phyloP scores from a whole-genome alignment of 2,888 invertebrate genomes.

The Dryobotodes eremita region DNA sequence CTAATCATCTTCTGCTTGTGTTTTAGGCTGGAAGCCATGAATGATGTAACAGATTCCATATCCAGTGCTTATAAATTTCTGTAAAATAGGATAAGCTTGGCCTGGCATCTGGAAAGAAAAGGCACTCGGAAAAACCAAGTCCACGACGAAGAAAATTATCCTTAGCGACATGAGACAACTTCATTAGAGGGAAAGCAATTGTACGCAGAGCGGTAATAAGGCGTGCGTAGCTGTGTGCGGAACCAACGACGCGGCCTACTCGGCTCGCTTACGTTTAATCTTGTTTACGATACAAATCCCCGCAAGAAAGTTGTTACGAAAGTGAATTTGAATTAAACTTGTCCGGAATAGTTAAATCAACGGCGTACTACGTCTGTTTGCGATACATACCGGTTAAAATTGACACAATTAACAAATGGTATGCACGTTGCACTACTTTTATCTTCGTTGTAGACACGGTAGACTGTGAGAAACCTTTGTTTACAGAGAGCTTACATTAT shows the following conservation, averaged over 20 bases:
- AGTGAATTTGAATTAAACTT: slow-evolving; percentile 75
- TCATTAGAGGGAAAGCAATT: slow-evolving; percentile 78
- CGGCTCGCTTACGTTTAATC: slow-evolving; percentile 73
- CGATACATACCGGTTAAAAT: slow-evolving; percentile 25
- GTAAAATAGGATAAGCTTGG: neutral
- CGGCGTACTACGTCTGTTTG: slow-evolving; percentile 39
- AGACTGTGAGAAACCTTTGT: slow-evolving; percentile 43
- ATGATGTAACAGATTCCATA: slow-evolving; percentile 10
- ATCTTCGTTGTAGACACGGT: slow-evolving; percentile 27
- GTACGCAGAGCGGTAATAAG: slow-evolving; percentile 75
- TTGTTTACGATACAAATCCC: slow-evolving; percentile 82
- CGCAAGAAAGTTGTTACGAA: slow-evolving; percentile 77
- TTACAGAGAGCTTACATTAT: slow-evolving; percentile 40
- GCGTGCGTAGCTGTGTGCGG: slow-evolving; percentile 71
- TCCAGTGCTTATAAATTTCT: neutral
- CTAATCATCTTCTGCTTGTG: slow-evolving; percentile 23
- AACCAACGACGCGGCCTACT: slow-evolving; percentile 73
- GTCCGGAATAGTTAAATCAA: slow-evolving; percentile 69
- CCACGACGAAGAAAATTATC: slow-evolving; percentile 67
- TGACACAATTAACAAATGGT: slow-evolving; percentile 40
- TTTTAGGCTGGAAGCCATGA: neutral
- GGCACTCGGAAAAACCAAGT: slow-evolving; percentile 26
- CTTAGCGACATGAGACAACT: slow-evolving; percentile 73
- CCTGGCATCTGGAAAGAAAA: slow-evolving; percentile 1
- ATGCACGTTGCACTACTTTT: slow-evolving; percentile 56